A percentile compares a stretch with the other conserved stretches of the same genome.
These are phyloP conservation scores for Leptinotarsa tumamoca DNA, from an alignment of 2,888 invertebrate species.

Conservation along the genomic window DNA sequence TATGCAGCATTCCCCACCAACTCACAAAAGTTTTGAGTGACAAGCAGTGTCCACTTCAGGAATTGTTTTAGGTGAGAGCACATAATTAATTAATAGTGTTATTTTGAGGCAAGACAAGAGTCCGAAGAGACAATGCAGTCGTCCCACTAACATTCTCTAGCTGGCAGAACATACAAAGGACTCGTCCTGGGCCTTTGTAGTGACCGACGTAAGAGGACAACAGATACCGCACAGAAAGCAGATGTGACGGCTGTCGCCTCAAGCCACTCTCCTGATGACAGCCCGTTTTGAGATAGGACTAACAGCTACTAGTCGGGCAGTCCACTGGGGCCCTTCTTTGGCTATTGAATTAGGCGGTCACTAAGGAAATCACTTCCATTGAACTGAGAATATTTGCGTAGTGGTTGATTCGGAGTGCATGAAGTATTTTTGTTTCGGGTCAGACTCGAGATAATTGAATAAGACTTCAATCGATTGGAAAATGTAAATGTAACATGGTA, in stretches of 20 bases:
- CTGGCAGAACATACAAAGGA: conserved; percentile 56
- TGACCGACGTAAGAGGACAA: conserved; percentile 49
- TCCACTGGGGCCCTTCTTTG: conserved; percentile 14
- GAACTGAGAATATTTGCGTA: background rate
- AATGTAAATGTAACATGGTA: background rate
- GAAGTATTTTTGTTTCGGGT: background rate
- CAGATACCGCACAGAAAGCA: conserved; percentile 44
- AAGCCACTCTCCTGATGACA: conserved; percentile 46
- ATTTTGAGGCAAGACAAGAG: conserved; percentile 49
- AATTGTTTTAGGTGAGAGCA: conserved; percentile 52
- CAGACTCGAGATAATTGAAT: background rate
- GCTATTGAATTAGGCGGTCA: conserved; percentile 11
- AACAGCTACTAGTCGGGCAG: conserved; percentile 11
- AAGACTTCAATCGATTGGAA: background rate
- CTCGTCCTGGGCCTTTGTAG: conserved; percentile 56
- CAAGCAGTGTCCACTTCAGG: conserved; percentile 53
- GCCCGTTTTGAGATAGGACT: conserved; percentile 34
- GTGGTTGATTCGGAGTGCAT: background rate
- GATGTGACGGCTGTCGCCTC: conserved; percentile 49
- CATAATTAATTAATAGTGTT: conserved; percentile 58
- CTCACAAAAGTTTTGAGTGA: conserved; percentile 42
- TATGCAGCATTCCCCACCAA: background rate
- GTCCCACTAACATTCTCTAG: conserved; percentile 50
- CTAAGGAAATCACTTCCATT: conserved; percentile 1
- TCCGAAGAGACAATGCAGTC: conserved; percentile 44